These are phyloP conservation scores for Sceliomorpha sp. DNA, from an alignment of 2,888 invertebrate species.

Conservation along the genomic window DNA sequence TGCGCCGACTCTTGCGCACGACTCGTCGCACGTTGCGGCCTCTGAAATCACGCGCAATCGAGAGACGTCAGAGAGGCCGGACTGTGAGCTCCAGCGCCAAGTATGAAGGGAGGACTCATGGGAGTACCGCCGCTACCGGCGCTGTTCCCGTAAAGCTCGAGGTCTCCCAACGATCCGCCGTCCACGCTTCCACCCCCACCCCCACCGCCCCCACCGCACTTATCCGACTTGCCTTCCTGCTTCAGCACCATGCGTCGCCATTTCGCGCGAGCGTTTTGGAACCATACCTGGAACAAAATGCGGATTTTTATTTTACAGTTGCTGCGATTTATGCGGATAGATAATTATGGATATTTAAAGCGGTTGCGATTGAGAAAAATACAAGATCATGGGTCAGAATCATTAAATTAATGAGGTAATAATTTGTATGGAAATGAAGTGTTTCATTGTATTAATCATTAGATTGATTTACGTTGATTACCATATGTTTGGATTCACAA, in stretches of 20 bases:
- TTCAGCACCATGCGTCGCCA: slow-evolving; percentile 94
- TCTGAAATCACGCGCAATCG: slow-evolving; percentile 85
- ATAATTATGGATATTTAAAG: too few relatives aligned
- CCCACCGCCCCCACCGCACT: slow-evolving; percentile 83
- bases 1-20: slow-evolving; percentile 43
- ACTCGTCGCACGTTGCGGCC: slow-evolving; percentile 45
- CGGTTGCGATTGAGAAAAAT: too few relatives aligned
- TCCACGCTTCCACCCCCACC: slow-evolving; percentile 82
- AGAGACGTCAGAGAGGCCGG: slow-evolving; percentile 87
- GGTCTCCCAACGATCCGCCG: slow-evolving; percentile 81
- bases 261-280: slow-evolving; percentile 96
- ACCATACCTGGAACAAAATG: slow-evolving; percentile 90
- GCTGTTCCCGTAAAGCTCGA: slow-evolving; percentile 82
- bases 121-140: slow-evolving; percentile 85
- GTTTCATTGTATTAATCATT: too few relatives aligned
- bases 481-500: too few relatives aligned
- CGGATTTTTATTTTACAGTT: background rate
- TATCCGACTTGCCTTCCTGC: slow-evolving; percentile 89
- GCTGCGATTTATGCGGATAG: background rate
- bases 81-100: slow-evolving; percentile 86
- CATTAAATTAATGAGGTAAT: too few relatives aligned
- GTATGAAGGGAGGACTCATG: slow-evolving; percentile 87
- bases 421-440: too few relatives aligned
- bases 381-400: too few relatives aligned
- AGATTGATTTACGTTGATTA: too few relatives aligned